These are phyloP conservation scores for Galaxea fascicularis DNA, from an alignment of 92 coral and sea anemone genomes.

Conservation along the genomic window DNA sequence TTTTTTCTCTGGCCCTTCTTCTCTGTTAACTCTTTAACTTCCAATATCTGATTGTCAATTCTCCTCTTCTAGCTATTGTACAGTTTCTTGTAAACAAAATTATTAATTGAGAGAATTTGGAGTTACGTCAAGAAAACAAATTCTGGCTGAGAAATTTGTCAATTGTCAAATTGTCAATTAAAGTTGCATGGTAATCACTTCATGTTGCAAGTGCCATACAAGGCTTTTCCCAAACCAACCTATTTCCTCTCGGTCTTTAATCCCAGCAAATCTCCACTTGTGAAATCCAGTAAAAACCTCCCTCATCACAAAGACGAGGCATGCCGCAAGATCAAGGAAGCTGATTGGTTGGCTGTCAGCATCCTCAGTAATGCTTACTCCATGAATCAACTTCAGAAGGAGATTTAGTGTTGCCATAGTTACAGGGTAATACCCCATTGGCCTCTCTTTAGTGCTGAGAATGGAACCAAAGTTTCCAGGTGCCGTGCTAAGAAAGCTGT, in stretches of 20 bases:
- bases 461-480: constrained; percentile 90
- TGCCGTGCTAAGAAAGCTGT: constrained; percentile 83
- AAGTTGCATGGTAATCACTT: no score
- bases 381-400: constrained; percentile 82
- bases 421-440: constrained; percentile 83
- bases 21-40: no score
- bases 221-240: constrained; percentile 48
- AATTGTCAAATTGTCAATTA: no score
- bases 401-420: constrained; percentile 90
- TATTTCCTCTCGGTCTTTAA: constrained; percentile 88
- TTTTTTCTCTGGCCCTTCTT: no score
- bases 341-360: constrained; percentile 68
- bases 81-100: no score
- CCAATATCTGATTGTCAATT: no score
- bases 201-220: no score
- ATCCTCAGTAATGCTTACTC: constrained; percentile 75
- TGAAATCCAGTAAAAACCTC: constrained; percentile 94
- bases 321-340: constrained; percentile 86
- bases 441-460: constrained; percentile 84
- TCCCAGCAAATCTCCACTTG: constrained; percentile 88
- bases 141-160: no score
- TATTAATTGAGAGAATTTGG: no score
- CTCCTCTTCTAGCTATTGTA: no score
- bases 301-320: constrained; percentile 86
- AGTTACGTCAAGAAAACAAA: no score